phyloP scores from a whole-genome alignment of 2,888 invertebrate genomes.

The Ornithoptera priamus region DNA sequence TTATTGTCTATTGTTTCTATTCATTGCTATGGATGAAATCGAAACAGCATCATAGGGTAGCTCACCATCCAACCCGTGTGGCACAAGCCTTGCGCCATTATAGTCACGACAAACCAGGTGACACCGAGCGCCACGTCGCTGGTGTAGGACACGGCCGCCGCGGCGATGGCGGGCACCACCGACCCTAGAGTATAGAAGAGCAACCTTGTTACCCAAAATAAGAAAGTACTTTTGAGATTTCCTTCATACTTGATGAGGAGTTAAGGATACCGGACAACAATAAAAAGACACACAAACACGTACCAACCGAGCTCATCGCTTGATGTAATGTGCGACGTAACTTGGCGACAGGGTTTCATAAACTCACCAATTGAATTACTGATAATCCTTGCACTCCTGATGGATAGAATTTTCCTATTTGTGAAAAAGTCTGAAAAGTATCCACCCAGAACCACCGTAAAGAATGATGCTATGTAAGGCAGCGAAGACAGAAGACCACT shows the following conservation, averaged over 20 bases:
- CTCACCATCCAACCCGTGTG: constrained; percentile 79
- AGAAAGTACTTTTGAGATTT: too few relatives aligned
- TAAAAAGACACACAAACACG: too few relatives aligned
- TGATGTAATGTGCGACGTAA: too few relatives aligned
- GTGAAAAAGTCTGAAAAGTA: constrained; percentile 74
- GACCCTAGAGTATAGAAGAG: constrained; percentile 43
- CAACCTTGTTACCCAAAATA: too few relatives aligned
- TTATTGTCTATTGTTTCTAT: too few relatives aligned
- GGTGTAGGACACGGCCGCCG: constrained; percentile 61
- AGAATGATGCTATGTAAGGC: constrained; percentile 81
- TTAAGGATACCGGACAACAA: too few relatives aligned
- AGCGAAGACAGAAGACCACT: constrained; percentile 81
- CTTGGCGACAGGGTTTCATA: neutral
- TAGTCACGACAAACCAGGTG: constrained; percentile 74
- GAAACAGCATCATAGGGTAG: neutral
- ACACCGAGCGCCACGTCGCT: constrained; percentile 66
- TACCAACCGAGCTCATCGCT: too few relatives aligned
- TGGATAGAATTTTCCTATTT: constrained; percentile 50
- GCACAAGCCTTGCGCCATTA: constrained; percentile 77
- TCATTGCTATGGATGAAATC: too few relatives aligned
- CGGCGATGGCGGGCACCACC: constrained; percentile 42
- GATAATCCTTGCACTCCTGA: constrained; percentile 58
- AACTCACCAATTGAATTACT: constrained; percentile 70
- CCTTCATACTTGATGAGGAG: too few relatives aligned
- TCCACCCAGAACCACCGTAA: constrained; percentile 76